A percentile compares a stretch with the other conserved stretches of the same genome.
These are phyloP conservation scores for Hirudinaria manillensis DNA, from an alignment of 2,888 invertebrate genomes.

Conservation along the genomic window DNA sequence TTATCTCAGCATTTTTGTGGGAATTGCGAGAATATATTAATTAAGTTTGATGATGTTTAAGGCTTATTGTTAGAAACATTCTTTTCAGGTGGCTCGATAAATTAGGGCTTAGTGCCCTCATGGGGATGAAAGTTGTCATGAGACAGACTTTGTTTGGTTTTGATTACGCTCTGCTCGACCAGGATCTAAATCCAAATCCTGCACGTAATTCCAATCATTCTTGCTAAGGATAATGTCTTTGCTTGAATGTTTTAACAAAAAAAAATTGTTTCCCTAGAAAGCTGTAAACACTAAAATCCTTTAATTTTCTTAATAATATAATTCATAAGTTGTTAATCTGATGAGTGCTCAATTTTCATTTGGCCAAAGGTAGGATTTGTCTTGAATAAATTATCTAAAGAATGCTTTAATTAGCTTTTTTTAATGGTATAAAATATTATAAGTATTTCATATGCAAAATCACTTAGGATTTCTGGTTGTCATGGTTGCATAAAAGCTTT, in stretches of 20 bases:
- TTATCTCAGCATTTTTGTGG: conserved; percentile 67
- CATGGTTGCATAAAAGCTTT: conserved; percentile 69
- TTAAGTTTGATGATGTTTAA: not conserved
- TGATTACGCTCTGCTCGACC: conserved; percentile 64
- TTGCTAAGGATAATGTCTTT: not conserved
- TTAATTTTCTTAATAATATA: too few species aligned
- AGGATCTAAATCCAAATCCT: conserved; percentile 50
- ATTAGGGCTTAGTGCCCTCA: conserved; percentile 65
- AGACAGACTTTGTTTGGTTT: conserved; percentile 67
- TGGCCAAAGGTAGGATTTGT: too few species aligned
- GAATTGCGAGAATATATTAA: conserved; percentile 48
- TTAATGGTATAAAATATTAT: too few species aligned
- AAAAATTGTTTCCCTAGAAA: not conserved
- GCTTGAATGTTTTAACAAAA: not conserved
- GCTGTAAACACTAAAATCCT: too few species aligned
- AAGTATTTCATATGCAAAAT: too few species aligned
- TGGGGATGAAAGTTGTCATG: conserved; percentile 67
- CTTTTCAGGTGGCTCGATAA: conserved; percentile 65
- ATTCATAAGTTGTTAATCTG: too few species aligned
- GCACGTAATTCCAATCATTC: conserved; percentile 37
- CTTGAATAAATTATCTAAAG: too few species aligned
- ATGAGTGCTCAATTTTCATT: too few species aligned
- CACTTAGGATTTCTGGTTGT: conserved; percentile 71
- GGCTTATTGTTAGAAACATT: not conserved
- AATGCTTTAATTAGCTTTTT: too few species aligned